Percentiles rank a stretch among this genome's conserved stretches.
Evolutionary conservation across 2,888 invertebrate species (phyloP).

Genomic region (Caenorhabditis afra): DNA sequence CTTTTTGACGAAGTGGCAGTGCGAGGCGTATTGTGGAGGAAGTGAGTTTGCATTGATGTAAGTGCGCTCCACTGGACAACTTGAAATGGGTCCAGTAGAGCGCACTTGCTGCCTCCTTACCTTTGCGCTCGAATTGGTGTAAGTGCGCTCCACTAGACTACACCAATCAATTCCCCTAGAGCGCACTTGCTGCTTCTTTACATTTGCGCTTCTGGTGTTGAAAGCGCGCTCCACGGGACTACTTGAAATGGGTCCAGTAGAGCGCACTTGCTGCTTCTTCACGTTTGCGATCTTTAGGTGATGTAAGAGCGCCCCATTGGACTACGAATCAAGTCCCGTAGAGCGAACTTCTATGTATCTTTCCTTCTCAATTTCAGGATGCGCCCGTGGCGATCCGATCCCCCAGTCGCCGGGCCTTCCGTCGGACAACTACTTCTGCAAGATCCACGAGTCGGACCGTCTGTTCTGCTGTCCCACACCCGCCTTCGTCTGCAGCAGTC

Average conservation of each 20-base stretch:
- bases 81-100: too few relatives aligned
- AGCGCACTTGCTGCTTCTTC: too few relatives aligned
- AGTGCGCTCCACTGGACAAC: too few relatives aligned
- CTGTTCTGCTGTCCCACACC: conserved; percentile 52
- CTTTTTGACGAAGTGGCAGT: conserved; percentile 70
- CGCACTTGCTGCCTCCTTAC: too few relatives aligned
- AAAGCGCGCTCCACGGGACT: too few relatives aligned
- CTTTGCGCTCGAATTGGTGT: background rate
- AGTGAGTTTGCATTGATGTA: background rate
- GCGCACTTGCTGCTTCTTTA: background rate
- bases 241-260: too few relatives aligned
- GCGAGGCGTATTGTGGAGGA: conserved; percentile 71
- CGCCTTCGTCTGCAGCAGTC: conserved; percentile 48
- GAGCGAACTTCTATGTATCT: background rate
- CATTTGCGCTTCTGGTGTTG: too few relatives aligned
- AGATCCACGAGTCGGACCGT: conserved; percentile 31
- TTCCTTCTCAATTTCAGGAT: conserved; percentile 31
- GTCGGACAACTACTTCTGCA: conserved; percentile 27
- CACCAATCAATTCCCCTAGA: background rate
- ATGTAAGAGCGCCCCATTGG: conserved; percentile 6
- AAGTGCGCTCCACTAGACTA: background rate
- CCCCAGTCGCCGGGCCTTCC: background rate
- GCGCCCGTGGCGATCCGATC: conserved; percentile 34
- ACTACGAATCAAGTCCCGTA: background rate
- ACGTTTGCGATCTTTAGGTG: background rate